A percentile compares a stretch with the other conserved stretches of the same genome.
phyloP scores from a whole-genome alignment of 1,140 invertebrate genomes.

The Drosophila repletoides region DNA sequence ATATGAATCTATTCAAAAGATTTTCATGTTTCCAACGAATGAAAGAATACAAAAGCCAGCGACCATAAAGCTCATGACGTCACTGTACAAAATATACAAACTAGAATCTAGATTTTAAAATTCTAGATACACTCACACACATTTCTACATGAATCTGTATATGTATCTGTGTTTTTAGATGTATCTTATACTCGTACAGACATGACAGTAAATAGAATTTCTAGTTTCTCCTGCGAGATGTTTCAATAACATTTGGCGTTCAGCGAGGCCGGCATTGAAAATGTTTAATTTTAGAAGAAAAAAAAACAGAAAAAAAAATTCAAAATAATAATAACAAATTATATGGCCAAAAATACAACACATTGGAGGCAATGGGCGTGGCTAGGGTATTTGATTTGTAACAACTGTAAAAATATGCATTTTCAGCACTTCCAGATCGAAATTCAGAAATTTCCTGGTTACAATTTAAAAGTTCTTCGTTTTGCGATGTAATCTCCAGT shows the following conservation, averaged over 20 bases:
- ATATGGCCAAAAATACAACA: conserved; percentile 53
- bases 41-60: conserved; percentile 48
- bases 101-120: conserved; percentile 19
- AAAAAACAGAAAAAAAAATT: conserved; percentile 24
- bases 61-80: conserved; percentile 65
- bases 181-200: too few relatives aligned
- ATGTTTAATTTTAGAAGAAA: conserved; percentile 73
- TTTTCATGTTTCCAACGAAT: conserved; percentile 43
- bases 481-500: too few relatives aligned
- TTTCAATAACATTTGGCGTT: conserved; percentile 56
- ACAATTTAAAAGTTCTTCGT: too few relatives aligned
- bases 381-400: conserved; percentile 46
- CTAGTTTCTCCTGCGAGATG: conserved; percentile 47
- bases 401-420: conserved; percentile 19
- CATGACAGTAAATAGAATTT: conserved; percentile 61
- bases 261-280: conserved; percentile 73
- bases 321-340: conserved; percentile 55
- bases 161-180: conserved; percentile 3
- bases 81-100: conserved; percentile 9
- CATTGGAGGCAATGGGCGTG: conserved; percentile 43
- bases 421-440: background rate
- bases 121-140: background rate
- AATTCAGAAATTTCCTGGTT: too few relatives aligned
- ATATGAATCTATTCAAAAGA: conserved; percentile 11
- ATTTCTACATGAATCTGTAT: background rate